phyloP scores from a whole-genome alignment of 2,797 vertebrate genomes.

The Cyclopterus lumpus region DNA sequence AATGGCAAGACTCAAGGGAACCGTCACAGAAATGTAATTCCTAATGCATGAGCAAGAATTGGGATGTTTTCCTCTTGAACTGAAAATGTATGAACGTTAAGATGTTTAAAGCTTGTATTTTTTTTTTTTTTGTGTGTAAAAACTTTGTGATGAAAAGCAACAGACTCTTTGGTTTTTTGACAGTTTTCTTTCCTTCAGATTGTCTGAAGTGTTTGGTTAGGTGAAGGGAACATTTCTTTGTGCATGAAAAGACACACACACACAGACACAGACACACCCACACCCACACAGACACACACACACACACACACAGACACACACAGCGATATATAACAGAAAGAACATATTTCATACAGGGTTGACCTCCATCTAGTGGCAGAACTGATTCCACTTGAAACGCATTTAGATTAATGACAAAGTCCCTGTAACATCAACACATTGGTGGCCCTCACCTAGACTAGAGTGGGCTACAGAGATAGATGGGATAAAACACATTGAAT shows the following conservation, averaged over 20 bases:
- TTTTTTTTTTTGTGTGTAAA: constrained; percentile 19
- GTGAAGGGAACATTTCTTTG: constrained; percentile 20
- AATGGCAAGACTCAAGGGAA: constrained; percentile 16
- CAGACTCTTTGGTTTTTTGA: constrained; percentile 7
- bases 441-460: constrained; percentile 18
- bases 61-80: constrained; percentile 15
- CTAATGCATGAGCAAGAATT: constrained; percentile 5
- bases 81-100: constrained; percentile 3
- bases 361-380: constrained; percentile 77
- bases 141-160: constrained; percentile 11
- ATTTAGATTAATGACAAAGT: constrained; percentile 62
- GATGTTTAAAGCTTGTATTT: constrained; percentile 23
- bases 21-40: constrained; percentile 26
- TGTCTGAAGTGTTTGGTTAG: neutral
- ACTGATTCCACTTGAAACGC: constrained; percentile 48
- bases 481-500: neutral
- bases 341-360: constrained; percentile 67
- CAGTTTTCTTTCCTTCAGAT: neutral
- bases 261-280: constrained; percentile 5
- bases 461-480: neutral
- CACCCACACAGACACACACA: neutral
- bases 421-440: constrained; percentile 15
- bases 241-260: constrained; percentile 12
- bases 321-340: constrained; percentile 23
- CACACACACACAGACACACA: constrained; percentile 2